Percentiles rank a stretch among this genome's conserved stretches.
Evolutionary conservation across 2,888 invertebrate genomes (phyloP).

Genomic region (Temnothorax rugatulus): DNA sequence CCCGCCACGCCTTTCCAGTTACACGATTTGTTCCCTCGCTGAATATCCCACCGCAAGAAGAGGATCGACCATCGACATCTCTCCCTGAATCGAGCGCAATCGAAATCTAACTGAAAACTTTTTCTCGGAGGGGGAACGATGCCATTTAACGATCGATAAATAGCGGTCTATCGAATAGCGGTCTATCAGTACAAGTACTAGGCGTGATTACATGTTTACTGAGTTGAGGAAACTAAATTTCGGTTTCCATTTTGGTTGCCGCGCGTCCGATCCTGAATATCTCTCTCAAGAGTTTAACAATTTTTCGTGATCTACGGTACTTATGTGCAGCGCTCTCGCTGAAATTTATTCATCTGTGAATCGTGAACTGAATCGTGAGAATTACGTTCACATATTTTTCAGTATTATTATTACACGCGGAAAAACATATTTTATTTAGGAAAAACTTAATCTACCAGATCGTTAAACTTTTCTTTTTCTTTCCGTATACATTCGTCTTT

Average conservation of each 20-base stretch:
- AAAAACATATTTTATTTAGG: neutral
- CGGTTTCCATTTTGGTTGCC: neutral
- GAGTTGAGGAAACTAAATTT: neutral
- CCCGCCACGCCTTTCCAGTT: slow-evolving; percentile 40
- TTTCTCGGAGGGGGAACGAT: neutral
- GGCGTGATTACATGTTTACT: neutral
- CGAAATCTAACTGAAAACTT: neutral
- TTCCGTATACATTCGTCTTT: neutral
- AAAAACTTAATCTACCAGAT: neutral
- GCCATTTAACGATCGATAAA: slow-evolving; percentile 1
- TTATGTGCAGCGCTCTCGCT: neutral
- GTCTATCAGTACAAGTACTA: neutral
- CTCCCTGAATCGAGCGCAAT: slow-evolving; percentile 6
- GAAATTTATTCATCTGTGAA: neutral
- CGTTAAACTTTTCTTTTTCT: neutral
- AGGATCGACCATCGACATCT: slow-evolving; percentile 5
- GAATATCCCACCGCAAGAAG: slow-evolving; percentile 24
- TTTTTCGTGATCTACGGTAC: neutral
- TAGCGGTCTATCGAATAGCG: slow-evolving; percentile 1
- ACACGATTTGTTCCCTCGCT: slow-evolving; percentile 22
- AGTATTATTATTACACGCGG: neutral
- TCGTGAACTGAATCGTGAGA: neutral
- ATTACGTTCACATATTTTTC: neutral
- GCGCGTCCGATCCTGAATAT: neutral
- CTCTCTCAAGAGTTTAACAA: slow-evolving; percentile 1